Evolutionary conservation across 2,113 vertebrate genomes (phyloP).

Genomic region (Dipodomys stephensi): DNA sequence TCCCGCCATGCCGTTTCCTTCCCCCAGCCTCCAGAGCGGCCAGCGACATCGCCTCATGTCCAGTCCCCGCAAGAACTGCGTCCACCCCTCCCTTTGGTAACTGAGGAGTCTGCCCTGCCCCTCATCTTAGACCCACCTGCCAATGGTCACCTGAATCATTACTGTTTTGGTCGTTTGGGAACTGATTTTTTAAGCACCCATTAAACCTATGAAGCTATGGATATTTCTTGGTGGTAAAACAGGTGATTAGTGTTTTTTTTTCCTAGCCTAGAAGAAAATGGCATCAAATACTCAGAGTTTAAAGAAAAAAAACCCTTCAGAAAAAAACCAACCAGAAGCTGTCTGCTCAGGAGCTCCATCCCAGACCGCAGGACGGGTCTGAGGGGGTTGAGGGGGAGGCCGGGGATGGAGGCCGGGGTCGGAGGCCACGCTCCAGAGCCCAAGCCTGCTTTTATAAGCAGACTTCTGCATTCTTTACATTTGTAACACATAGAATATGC

Average conservation of each 20-base stretch:
- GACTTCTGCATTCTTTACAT: background rate
- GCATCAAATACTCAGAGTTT: background rate
- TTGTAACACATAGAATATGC: background rate
- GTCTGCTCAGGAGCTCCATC: background rate
- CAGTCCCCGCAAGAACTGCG: background rate
- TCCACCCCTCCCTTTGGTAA: background rate
- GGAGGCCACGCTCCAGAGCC: too few relatives aligned
- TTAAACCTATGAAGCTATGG: conserved; percentile 31
- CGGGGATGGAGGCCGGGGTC: too few relatives aligned
- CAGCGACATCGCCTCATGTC: background rate
- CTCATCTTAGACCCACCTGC: background rate
- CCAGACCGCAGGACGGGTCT: too few relatives aligned
- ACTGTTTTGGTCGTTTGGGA: background rate
- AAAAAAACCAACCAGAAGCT: background rate
- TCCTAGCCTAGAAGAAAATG: background rate
- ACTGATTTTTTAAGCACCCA: background rate
- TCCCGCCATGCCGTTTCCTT: too few relatives aligned
- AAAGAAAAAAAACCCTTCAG: background rate
- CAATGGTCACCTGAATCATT: background rate
- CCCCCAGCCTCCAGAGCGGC: too few relatives aligned
- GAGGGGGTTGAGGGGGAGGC: too few relatives aligned
- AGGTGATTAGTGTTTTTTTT: background rate
- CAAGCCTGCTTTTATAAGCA: background rate
- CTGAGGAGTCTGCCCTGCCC: background rate
- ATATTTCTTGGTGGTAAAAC: background rate